Conservation (phyloP, 2,888 invertebrate species). For the Acanthacorydalis orientalis region DNA sequence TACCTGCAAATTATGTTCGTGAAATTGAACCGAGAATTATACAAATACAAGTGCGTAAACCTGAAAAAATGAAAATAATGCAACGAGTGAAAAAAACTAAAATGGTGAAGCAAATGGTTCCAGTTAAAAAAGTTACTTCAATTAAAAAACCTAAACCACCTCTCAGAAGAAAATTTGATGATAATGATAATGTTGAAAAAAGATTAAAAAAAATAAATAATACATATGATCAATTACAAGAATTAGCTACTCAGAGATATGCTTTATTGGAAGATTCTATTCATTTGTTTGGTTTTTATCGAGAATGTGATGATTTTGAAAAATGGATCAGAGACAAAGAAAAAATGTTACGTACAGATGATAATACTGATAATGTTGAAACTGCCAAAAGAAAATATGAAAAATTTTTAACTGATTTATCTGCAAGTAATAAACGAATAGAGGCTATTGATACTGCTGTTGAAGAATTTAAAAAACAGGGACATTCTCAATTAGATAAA, state of each 20-base stretch:
- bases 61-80: conserved; percentile 66
- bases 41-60: conserved; percentile 66
- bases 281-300: conserved; percentile 80
- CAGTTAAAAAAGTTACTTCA: conserved; percentile 46
- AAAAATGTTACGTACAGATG: conserved; percentile 65
- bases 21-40: conserved; percentile 81
- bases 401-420: conserved; percentile 89
- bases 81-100: conserved; percentile 83
- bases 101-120: conserved; percentile 71
- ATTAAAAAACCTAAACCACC: conserved; percentile 25
- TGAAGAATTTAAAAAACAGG: conserved; percentile 63
- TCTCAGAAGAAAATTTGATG: conserved; percentile 27
- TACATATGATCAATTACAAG: conserved; percentile 65
- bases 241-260: conserved; percentile 63
- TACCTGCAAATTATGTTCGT: conserved; percentile 91
- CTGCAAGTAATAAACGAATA: conserved; percentile 81
- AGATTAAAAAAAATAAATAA: conserved; percentile 63
- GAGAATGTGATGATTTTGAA: conserved; percentile 95
- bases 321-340: conserved; percentile 96
- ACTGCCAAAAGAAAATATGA: conserved; percentile 90
- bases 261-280: conserved; percentile 83
- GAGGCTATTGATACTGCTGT: conserved; percentile 80
- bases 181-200: conserved; percentile 65
- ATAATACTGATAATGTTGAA: conserved; percentile 76
- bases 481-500: conserved; percentile 75